Evolutionary conservation across 2,113 vertebrate species (phyloP).

Genomic region (Probosciger aterrimus): DNA sequence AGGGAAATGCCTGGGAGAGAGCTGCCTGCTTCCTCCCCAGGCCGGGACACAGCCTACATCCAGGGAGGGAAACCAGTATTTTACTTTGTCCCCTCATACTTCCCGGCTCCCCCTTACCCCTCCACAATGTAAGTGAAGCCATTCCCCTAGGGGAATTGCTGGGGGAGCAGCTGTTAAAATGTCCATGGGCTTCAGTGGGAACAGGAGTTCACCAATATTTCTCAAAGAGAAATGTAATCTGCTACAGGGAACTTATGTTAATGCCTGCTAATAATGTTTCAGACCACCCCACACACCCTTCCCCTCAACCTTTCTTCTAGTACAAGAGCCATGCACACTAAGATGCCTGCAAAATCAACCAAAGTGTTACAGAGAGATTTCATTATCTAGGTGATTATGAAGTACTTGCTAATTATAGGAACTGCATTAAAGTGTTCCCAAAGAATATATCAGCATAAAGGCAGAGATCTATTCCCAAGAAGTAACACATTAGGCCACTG

Average conservation of each 20-base stretch:
- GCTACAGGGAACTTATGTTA: neutral
- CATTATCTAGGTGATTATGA: neutral
- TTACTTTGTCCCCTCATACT: neutral
- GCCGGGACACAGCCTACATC: neutral
- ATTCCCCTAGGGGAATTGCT: neutral
- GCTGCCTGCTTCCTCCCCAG: neutral
- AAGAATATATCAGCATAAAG: neutral
- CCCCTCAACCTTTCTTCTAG: neutral
- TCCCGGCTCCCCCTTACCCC: rapidly evolving
- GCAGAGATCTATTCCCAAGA: neutral
- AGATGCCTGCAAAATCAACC: neutral
- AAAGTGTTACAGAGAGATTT: neutral
- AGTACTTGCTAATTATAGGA: neutral
- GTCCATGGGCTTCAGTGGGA: neutral
- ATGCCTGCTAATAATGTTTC: neutral
- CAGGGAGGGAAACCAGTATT: neutral
- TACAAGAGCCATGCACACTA: neutral
- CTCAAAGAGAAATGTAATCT: neutral
- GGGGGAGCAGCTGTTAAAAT: neutral
- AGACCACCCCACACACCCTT: neutral
- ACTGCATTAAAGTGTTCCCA: neutral
- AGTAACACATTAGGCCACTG: neutral
- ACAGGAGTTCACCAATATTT: neutral
- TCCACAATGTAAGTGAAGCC: neutral
- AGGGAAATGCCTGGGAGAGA: neutral